Base-by-base conservation (phyloP, 2,113 vertebrate genomes). In the Heterotilapia buettikoferi region DNA sequence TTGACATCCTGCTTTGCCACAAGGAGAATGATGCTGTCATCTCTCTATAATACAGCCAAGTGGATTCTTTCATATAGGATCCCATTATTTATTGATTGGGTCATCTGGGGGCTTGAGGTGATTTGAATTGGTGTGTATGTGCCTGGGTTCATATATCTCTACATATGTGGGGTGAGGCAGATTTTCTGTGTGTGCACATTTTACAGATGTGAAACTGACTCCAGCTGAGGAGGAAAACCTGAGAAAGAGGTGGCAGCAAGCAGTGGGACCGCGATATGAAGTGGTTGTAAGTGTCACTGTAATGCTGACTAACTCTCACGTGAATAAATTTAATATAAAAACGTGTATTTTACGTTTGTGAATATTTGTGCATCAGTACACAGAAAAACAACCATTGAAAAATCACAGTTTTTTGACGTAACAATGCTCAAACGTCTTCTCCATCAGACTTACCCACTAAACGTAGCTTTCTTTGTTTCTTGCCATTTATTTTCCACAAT, bases 231-330 rank as follows among this genome's bases (percentile, higher is more conserved):
- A 92, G 79, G 94, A 96, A 80, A 92, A 94, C 47, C 53, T 94
- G 45, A 96, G 95, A 94, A 94, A 88, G 85, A 98, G 97, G 91
- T 98, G 97, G 98, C 97, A 98, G 93, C 95, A 86, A 88, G 96
- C 97, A 81, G 95, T 98, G 84, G 98, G 98, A 52, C 92, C 92
- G 0, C 95, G 96, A 93, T 97, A 97, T 83, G 97, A 98, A 95
- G 95, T 99, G 88, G 96, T 97, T 96, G 98, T 99, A 97, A 2
- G 98, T 97, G 82, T 95, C 85, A 82, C 5, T 80, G 2, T 45
- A 24, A 47, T 80, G 3, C 43, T 66, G 19, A 83, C 47, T 31
- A 21, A n/a, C 12, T 16, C 29, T 53, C 7, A 40, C 12, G 5
- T 40, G 68, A 18, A 86, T 40, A 85, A n/a, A 78, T 78, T 31